Percentiles rank a stretch among this genome's conserved stretches.
These are phyloP conservation scores for Rhagoletis pomonella DNA, from an alignment of 1,140 invertebrate genomes.

Conservation along the genomic window DNA sequence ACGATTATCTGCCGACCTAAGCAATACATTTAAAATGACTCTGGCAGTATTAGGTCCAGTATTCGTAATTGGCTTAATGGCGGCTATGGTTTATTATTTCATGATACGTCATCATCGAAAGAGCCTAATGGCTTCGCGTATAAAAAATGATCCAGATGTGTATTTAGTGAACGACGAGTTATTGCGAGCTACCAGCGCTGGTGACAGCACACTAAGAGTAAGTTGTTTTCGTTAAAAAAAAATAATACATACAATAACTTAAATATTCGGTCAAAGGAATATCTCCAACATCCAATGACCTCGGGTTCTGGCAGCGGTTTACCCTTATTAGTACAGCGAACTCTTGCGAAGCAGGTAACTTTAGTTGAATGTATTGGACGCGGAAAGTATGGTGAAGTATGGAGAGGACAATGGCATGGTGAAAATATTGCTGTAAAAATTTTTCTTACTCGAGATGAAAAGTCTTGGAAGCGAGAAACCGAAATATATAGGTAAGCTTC, in stretches of 20 bases:
- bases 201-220: conserved; percentile 89
- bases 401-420: conserved; percentile 89
- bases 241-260: background rate
- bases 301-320: conserved; percentile 91
- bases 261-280: conserved; percentile 75
- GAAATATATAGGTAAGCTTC: conserved; percentile 86
- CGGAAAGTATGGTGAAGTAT: conserved; percentile 92
- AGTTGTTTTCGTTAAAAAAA: conserved; percentile 59
- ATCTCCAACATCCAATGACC: conserved; percentile 86
- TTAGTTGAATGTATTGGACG: conserved; percentile 87
- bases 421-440: conserved; percentile 94
- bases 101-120: conserved; percentile 79
- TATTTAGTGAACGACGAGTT: conserved; percentile 81
- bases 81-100: conserved; percentile 76
- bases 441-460: conserved; percentile 92
- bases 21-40: conserved; percentile 78
- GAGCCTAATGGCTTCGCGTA: conserved; percentile 76
- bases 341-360: conserved; percentile 83
- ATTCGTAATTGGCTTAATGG: conserved; percentile 77
- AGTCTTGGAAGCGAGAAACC: conserved; percentile 91
- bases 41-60: conserved; percentile 80
- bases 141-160: conserved; percentile 78
- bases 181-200: conserved; percentile 87
- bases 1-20: conserved; percentile 67
- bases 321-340: conserved; percentile 86